Evolutionary conservation across 30 jellyfish, hydroid and myxozoan species (phyloP).

Genomic region (Cassiopea andromeda): DNA sequence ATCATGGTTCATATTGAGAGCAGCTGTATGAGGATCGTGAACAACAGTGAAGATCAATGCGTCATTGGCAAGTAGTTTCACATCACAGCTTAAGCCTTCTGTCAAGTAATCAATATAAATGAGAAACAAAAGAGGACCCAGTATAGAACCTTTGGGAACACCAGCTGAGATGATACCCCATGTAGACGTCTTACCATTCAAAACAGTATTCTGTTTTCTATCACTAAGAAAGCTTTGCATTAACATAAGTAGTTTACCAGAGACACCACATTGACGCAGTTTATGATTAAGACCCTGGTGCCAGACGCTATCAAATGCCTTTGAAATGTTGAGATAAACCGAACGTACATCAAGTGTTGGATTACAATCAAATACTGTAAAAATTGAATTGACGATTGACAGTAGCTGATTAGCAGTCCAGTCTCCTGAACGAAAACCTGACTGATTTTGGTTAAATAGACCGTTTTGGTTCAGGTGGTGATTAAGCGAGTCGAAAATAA

Average conservation of each 20-base stretch:
- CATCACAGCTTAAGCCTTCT: constrained; percentile 23
- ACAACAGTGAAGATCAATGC: constrained; percentile 47
- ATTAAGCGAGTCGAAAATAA: constrained; percentile 41
- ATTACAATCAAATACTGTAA: constrained; percentile 59
- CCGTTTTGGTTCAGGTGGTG: constrained; percentile 16
- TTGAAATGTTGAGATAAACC: constrained; percentile 38
- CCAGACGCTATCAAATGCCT: constrained; percentile 33
- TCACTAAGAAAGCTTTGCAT: constrained; percentile 19
- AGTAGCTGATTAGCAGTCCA: constrained; percentile 38
- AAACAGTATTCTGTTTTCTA: constrained; percentile 14
- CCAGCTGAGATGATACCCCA: constrained; percentile 50
- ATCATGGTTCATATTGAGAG: constrained; percentile 23
- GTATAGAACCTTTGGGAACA: constrained; percentile 31
- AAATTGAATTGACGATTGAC: neutral
- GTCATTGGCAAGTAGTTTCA: constrained; percentile 34
- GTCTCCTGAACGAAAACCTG: constrained; percentile 29
- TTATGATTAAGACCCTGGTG: constrained; percentile 54
- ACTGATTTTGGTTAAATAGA: neutral
- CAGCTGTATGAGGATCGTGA: constrained; percentile 38
- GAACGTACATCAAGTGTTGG: constrained; percentile 64
- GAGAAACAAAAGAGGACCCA: no score
- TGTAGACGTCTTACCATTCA: constrained; percentile 37
- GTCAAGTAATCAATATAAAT: constrained; percentile 32
- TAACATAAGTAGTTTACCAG: constrained; percentile 24
- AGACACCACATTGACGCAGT: neutral